Evolutionary conservation across 2,888 invertebrate species (phyloP), one percentile per base, ranked within the genome.

Genomic region (Heliconius sara): DNA sequence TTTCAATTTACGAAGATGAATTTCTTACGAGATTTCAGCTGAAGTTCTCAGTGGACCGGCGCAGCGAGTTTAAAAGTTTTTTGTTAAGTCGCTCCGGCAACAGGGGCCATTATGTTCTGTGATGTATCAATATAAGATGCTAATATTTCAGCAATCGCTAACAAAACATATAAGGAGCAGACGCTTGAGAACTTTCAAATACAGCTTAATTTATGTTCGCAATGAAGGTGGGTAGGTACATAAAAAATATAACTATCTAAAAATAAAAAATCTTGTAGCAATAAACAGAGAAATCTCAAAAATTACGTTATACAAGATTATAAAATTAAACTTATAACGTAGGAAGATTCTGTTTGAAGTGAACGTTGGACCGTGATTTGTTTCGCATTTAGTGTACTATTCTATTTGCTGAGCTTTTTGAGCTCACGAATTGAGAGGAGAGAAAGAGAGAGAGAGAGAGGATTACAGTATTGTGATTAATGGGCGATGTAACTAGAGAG

Each of bases 1-100:
- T 85, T 84, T 85, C 84, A 84, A 84, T 85, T 84, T 84, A 84
- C 84, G 81, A 85, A 84, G 84, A 84, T 84, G 83, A 84, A 85
- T 81, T 84, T 82, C 82, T 84, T 82, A 83, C 82, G 81, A 84
- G 82, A 83, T 83, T 83, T 79, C 79, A 78, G 78, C 77, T 67
- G 72, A 79, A 84, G 82, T 84, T 84, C 81, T 77, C 79, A 82
- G 79, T 81, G 76, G 81, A 80, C 80, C 78, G 76, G 80, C 76
- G 67, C 67, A 70, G 71, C 70, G 79, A 81, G 73, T 81, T 81
- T 72, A 73, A 34, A 81, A 81, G 76, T 79, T 82, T 80, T 81
- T 80, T 81, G 77, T 78, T 71, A 71, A 65, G 76, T 66, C 34
- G 72, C 57, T 22, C 34, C n/a, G n/a, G 57, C 43, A 75, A 75